phyloP scores from a whole-genome alignment of 1,140 invertebrate genomes.

The Drosophila tsacasi region DNA sequence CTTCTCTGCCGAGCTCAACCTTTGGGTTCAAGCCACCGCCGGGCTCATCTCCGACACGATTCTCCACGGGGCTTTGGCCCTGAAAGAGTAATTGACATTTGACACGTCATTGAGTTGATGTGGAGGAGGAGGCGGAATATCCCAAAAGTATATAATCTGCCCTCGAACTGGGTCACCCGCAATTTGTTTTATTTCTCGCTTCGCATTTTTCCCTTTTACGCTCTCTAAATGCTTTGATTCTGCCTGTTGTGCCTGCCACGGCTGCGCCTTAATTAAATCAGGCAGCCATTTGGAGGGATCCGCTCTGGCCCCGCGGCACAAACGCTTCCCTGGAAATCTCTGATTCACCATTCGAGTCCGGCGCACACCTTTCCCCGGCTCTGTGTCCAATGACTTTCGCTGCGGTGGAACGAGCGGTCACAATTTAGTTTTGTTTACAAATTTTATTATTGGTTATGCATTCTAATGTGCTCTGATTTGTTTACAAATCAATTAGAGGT shows the following conservation, averaged over 20 bases:
- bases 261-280: constrained; percentile 65
- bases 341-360: constrained; percentile 22
- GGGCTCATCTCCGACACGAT: constrained; percentile 54
- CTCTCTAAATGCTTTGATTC: constrained; percentile 59
- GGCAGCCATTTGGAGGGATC: constrained; percentile 33
- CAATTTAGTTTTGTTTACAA: constrained; percentile 45
- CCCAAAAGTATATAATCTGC: constrained; percentile 40
- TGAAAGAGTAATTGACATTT: constrained; percentile 62
- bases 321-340: constrained; percentile 21
- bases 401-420: constrained; percentile 28
- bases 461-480: constrained; percentile 11
- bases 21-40: constrained; percentile 33
- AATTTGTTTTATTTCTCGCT: constrained; percentile 24
- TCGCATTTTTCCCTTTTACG: constrained; percentile 17
- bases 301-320: constrained; percentile 6
- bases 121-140: neutral
- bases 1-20: constrained; percentile 42
- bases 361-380: neutral
- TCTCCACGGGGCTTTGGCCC: constrained; percentile 35
- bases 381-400: constrained; percentile 68
- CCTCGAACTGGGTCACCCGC: constrained; percentile 57
- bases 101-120: constrained; percentile 54
- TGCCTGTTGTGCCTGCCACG: constrained; percentile 43
- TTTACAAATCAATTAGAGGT: constrained; percentile 9
- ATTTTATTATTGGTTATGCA: constrained; percentile 46